These are phyloP conservation scores for Trichopoda pennipes DNA, from an alignment of 2,888 invertebrate genomes.

Conservation along the genomic window DNA sequence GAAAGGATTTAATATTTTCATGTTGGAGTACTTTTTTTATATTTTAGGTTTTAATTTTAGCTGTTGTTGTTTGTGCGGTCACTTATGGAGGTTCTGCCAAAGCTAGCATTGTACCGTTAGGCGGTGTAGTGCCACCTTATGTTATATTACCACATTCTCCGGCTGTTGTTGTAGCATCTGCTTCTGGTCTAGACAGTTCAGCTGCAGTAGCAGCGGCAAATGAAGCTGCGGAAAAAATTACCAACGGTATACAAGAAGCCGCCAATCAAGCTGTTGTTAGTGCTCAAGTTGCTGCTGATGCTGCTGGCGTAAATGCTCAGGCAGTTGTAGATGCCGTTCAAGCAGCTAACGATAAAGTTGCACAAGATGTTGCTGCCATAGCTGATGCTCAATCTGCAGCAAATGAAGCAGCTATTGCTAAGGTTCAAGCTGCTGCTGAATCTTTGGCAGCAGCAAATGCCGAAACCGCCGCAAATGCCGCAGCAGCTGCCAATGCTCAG, in stretches of 20 bases:
- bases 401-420: conserved; percentile 28
- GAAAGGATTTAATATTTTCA: conserved; percentile 19
- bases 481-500: conserved; percentile 15
- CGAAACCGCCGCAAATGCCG: conserved; percentile 61
- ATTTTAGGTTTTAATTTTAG: conserved; percentile 62
- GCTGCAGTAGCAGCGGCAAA: conserved; percentile 56
- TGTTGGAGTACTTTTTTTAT: not conserved
- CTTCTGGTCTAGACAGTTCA: conserved; percentile 46
- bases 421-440: conserved; percentile 60
- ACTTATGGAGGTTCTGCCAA: conserved; percentile 40
- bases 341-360: conserved; percentile 64
- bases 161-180: conserved; percentile 52
- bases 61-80: conserved; percentile 64
- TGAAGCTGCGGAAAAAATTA: conserved; percentile 63
- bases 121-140: conserved; percentile 56
- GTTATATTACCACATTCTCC: conserved; percentile 53
- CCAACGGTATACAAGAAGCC: conserved; percentile 46
- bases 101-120: conserved; percentile 59
- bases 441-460: conserved; percentile 70
- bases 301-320: conserved; percentile 71
- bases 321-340: conserved; percentile 67
- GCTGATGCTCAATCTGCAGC: conserved; percentile 57
- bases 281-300: conserved; percentile 66
- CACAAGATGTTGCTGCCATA: conserved; percentile 35
- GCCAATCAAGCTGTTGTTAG: conserved; percentile 56